Evolutionary conservation across 2,888 invertebrate species (phyloP).

Genomic region (Meiosimyza decipiens): DNA sequence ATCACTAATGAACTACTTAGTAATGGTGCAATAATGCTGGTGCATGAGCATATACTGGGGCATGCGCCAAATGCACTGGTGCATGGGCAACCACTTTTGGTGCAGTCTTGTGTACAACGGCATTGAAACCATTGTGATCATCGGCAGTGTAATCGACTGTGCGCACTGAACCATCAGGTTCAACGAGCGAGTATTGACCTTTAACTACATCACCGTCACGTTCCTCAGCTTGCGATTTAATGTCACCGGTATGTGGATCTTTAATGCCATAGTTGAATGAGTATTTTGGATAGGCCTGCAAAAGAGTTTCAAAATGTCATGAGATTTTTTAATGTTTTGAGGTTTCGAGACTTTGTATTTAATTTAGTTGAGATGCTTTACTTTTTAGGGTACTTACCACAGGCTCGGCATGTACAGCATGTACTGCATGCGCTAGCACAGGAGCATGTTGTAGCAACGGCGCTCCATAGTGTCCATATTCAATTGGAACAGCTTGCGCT

Average conservation of each 20-base stretch:
- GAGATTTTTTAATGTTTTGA: neutral
- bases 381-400: slow-evolving; percentile 48
- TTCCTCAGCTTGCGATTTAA: slow-evolving; percentile 77
- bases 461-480: slow-evolving; percentile 63
- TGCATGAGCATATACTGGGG: slow-evolving; percentile 65
- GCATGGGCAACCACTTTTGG: slow-evolving; percentile 67
- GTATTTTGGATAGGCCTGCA: slow-evolving; percentile 76
- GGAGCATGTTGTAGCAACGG: slow-evolving; percentile 56
- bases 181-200: slow-evolving; percentile 72
- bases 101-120: slow-evolving; percentile 75
- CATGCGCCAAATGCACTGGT: slow-evolving; percentile 60
- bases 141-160: slow-evolving; percentile 77
- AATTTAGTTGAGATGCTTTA: neutral
- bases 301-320: neutral
- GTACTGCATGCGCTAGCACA: slow-evolving; percentile 54
- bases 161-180: slow-evolving; percentile 68
- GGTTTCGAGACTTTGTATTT: neutral
- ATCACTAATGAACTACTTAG: slow-evolving; percentile 49
- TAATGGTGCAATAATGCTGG: slow-evolving; percentile 65
- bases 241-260: slow-evolving; percentile 78
- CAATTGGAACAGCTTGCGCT: slow-evolving; percentile 64
- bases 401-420: slow-evolving; percentile 53
- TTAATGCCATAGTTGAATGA: slow-evolving; percentile 78
- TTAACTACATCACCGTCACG: slow-evolving; percentile 79
- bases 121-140: slow-evolving; percentile 78